Evolutionary conservation across 2,888 invertebrate genomes (phyloP).

Genomic region (Cephus pygmeus): DNA sequence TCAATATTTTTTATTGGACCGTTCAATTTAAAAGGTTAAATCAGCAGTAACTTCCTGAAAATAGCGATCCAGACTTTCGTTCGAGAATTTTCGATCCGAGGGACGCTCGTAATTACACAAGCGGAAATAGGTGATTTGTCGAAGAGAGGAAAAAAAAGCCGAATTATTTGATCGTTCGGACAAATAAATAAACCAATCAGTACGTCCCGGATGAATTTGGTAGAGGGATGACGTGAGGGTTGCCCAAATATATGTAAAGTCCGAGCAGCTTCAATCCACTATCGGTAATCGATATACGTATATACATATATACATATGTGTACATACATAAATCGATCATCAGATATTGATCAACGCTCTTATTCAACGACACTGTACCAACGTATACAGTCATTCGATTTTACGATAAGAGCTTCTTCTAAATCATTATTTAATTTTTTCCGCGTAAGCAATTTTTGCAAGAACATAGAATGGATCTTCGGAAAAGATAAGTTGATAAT

Average conservation of each 20-base stretch:
- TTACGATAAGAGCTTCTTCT: neutral
- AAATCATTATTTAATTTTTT: neutral
- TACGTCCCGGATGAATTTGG: neutral
- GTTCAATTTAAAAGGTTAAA: neutral
- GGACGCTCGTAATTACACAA: neutral
- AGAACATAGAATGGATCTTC: neutral
- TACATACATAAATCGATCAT: neutral
- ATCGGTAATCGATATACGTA: neutral
- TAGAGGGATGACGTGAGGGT: neutral
- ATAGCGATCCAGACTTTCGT: neutral
- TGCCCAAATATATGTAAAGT: neutral
- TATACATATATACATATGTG: neutral
- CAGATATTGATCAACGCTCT: neutral
- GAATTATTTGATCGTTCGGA: neutral
- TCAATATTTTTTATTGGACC: neutral
- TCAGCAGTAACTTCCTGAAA: neutral
- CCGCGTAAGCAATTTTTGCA: neutral
- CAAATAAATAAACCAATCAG: neutral
- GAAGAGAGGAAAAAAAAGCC: neutral
- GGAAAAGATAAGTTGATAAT: neutral
- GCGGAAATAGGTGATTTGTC: neutral
- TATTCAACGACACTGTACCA: neutral
- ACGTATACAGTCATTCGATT: neutral
- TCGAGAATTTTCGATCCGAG: neutral
- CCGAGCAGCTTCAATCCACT: neutral